Evolutionary conservation across 1,140 invertebrate species (phyloP), one percentile per base, ranked within the genome.

Genomic region (Zeugodacus cucurbitae): DNA sequence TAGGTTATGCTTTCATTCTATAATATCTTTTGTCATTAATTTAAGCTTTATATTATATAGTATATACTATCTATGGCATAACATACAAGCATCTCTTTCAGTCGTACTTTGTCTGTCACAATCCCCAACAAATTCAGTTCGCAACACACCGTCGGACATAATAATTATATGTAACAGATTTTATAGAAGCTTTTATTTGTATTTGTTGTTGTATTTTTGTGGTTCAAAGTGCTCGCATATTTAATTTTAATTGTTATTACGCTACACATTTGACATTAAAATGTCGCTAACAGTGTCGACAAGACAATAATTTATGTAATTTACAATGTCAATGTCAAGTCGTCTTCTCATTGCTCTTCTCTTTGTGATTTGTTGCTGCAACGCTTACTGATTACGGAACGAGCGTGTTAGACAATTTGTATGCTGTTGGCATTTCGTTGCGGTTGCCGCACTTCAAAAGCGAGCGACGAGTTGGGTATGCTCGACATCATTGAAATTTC

Each of bases 291-390:
- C 74, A 48, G 74, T 82, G 74, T 82, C 74, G 26, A 8, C 41
- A 82, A 26, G 74, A 14, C 10, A 54, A 82, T 82, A 82, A 82
- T 82, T 82, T 82, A 82, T 82, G 74, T 82, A 82, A 82, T 82
- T 82, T 29, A 48, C 74, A 82, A 82, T 82, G 41, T 82, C 74
- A 82, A 82, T 82, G 74, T 82, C 74, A 82, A 74, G 29, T 20
- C 17, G 34, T 41, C n/a, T 74, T 44, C 34, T 74, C 17, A n/a
- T 7, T 74, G 70, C 37, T 3, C 64, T 7, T 34, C 22, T 22
- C 74, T 82, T 82, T 82, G 48, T 82, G 74, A 48, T 48, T 41
- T 54, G 7, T 82, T 34, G 48, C 48, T 54, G 48, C 48, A 32
- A 34, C 32, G 22, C 32, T 34, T n/a, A 70, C 14, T 34, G 64